phyloP scores from a whole-genome alignment of 2,113 vertebrate species.

The Oostethus manadensis region DNA sequence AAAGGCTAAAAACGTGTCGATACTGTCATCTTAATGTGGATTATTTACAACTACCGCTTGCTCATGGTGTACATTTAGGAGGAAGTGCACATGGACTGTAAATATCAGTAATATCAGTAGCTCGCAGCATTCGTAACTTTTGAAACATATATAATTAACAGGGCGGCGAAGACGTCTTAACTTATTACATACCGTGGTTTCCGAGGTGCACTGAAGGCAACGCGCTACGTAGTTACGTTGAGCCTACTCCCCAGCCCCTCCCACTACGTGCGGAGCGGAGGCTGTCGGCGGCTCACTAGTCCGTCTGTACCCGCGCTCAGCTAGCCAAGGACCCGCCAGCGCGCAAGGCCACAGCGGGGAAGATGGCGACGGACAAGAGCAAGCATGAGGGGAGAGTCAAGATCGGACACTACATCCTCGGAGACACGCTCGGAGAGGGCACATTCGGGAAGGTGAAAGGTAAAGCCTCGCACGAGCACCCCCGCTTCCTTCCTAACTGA shows the following conservation, averaged over 20 bases:
- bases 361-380: slow-evolving; percentile 94
- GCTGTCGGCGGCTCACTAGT: slow-evolving; percentile 35
- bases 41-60: too few species aligned
- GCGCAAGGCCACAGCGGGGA: slow-evolving; percentile 78
- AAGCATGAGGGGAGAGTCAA: slow-evolving; percentile 96
- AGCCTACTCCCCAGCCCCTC: slow-evolving; percentile 22
- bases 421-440: slow-evolving; percentile 92
- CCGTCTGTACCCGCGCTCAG: slow-evolving; percentile 45
- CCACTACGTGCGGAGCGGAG: slow-evolving; percentile 20
- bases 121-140: neutral
- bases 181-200: slow-evolving; percentile 3
- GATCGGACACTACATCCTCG: slow-evolving; percentile 93
- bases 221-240: slow-evolving; percentile 24
- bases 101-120: neutral
- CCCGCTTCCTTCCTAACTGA: slow-evolving; percentile 3
- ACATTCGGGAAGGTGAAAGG: slow-evolving; percentile 98
- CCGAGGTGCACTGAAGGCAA: slow-evolving; percentile 28
- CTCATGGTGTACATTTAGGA: neutral
- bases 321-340: slow-evolving; percentile 14
- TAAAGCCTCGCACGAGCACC: slow-evolving; percentile 36
- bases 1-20: too few species aligned
- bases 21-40: too few species aligned
- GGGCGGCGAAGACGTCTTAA: too few species aligned
- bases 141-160: neutral
- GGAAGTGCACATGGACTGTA: neutral